Evolutionary conservation across 1,140 invertebrate species (phyloP).

Genomic region (Yoshiicerus persimilis): DNA sequence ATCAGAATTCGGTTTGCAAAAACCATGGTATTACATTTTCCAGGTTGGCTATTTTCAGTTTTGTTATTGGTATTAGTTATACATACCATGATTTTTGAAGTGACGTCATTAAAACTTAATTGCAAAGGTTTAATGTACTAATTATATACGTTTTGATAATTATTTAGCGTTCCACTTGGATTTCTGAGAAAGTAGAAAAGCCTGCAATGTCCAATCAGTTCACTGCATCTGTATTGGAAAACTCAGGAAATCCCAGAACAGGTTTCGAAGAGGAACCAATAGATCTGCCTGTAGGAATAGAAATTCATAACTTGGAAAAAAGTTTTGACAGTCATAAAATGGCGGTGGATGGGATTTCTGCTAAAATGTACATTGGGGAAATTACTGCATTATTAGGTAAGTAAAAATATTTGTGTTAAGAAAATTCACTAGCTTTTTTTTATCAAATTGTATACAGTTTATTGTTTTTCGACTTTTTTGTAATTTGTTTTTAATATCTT

Average conservation of each 20-base stretch:
- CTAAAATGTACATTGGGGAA: constrained; percentile 43
- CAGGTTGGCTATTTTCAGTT: too few relatives aligned
- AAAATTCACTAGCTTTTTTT: too few relatives aligned
- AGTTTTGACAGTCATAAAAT: constrained; percentile 49
- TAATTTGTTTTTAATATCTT: constrained; percentile 64
- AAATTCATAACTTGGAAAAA: constrained; percentile 29
- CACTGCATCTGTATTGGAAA: too few relatives aligned
- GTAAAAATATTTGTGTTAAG: too few relatives aligned
- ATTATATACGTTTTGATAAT: too few relatives aligned
- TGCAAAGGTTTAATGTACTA: too few relatives aligned
- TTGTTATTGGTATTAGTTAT: too few relatives aligned
- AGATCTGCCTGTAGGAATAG: not conserved
- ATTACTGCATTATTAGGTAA: constrained; percentile 56
- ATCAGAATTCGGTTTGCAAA: constrained; percentile 53
- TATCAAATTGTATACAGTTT: too few relatives aligned
- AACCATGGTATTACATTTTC: constrained; percentile 56
- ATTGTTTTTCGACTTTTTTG: too few relatives aligned
- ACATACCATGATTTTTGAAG: too few relatives aligned
- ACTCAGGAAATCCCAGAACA: not conserved
- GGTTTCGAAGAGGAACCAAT: constrained; percentile 26
- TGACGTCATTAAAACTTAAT: too few relatives aligned
- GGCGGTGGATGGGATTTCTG: constrained; percentile 13
- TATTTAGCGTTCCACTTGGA: constrained; percentile 12
- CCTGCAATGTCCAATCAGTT: too few relatives aligned
- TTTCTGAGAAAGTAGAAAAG: not conserved